A percentile compares a stretch with the other conserved stretches of the same genome.
Evolutionary conservation across 1,140 invertebrate species (phyloP).

Genomic region (Scaptomyza hsui): DNA sequence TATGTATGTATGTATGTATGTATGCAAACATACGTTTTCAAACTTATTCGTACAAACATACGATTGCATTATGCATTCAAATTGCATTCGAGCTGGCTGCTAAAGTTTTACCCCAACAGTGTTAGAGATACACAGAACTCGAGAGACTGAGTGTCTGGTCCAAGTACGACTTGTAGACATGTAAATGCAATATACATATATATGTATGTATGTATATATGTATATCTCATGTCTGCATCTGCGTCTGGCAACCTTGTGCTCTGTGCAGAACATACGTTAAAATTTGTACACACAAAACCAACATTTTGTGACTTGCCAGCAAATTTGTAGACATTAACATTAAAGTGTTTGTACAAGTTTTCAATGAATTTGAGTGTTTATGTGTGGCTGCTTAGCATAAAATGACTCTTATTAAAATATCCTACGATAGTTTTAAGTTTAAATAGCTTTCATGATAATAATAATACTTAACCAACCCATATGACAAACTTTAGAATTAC

Average conservation of each 20-base stretch:
- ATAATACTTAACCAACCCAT: too few species aligned
- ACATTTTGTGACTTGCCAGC: constrained; percentile 20
- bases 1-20: constrained; percentile 3
- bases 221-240: constrained; percentile 32
- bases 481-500: too few species aligned
- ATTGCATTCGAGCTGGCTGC: constrained; percentile 47
- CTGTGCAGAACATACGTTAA: constrained; percentile 6
- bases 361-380: constrained; percentile 9
- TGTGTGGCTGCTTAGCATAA: neutral
- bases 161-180: constrained; percentile 35
- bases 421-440: too few species aligned
- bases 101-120: constrained; percentile 33
- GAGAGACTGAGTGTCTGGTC: constrained; percentile 29
- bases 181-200: constrained; percentile 22
- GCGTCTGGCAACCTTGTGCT: constrained; percentile 41
- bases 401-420: neutral
- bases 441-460: too few species aligned
- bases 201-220: constrained; percentile 2
- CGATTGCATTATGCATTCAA: constrained; percentile 56
- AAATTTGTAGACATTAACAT: constrained; percentile 38
- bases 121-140: neutral
- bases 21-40: constrained; percentile 10
- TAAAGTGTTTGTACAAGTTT: constrained; percentile 17
- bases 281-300: constrained; percentile 24
- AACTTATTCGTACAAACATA: constrained; percentile 8